Conservation (phyloP, 2,888 invertebrate species). For the Spodoptera picta region DNA sequence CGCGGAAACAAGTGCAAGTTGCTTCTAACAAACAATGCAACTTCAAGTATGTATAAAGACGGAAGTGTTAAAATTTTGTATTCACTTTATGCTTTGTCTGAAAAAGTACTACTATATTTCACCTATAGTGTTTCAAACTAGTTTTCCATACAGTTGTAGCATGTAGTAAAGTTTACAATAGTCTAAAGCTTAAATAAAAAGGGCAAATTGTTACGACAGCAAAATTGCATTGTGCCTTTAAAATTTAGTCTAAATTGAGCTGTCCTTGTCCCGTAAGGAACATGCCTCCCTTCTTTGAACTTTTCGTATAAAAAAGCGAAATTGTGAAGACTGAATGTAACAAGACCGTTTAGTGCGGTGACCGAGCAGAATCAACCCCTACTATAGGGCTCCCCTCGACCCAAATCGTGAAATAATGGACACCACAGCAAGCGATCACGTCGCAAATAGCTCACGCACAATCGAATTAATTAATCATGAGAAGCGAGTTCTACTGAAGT, state of each 20-base stretch:
- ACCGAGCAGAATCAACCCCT: conserved; percentile 81
- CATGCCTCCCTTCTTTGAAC: conserved; percentile 68
- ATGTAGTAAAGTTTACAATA: conserved; percentile 1
- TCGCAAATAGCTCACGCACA: conserved; percentile 83
- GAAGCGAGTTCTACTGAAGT: conserved; percentile 78
- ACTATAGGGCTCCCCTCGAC: conserved; percentile 72
- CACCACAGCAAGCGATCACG: conserved; percentile 76
- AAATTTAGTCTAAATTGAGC: conserved; percentile 71
- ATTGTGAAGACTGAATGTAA: conserved; percentile 74
- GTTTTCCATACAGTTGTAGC: background rate
- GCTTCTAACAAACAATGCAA: no score
- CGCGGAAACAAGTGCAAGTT: no score
- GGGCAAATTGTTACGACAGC: conserved; percentile 1
- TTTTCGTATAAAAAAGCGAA: conserved; percentile 69
- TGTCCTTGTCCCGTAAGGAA: conserved; percentile 66
- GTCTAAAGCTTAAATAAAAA: conserved; percentile 3
- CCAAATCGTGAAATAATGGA: conserved; percentile 83
- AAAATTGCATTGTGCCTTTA: conserved; percentile 36
- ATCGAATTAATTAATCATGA: conserved; percentile 88
- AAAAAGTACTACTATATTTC: background rate
- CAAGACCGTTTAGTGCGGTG: conserved; percentile 81
- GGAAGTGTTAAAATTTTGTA: no score
- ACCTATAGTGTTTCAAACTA: background rate
- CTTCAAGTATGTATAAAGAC: no score
- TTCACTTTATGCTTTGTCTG: background rate